Percentiles rank a stretch among this genome's conserved stretches.
Conservation (phyloP, 2,888 invertebrate genomes). For the Crepidodera aurea region DNA sequence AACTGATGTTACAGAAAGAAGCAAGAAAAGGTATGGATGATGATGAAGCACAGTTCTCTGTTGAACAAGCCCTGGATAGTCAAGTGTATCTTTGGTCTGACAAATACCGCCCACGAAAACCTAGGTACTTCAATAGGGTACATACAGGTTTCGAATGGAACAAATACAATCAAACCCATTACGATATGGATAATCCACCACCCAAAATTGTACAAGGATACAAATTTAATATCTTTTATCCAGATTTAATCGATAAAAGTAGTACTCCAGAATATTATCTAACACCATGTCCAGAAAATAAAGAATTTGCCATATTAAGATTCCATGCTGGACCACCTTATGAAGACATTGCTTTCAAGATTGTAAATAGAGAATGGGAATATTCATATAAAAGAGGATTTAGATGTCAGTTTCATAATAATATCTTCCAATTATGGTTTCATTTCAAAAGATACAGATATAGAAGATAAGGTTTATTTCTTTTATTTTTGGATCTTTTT, state of each 20-base stretch:
- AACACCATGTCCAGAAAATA: constrained; percentile 89
- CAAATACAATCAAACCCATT: constrained; percentile 99
- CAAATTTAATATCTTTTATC: constrained; percentile 99
- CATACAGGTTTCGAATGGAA: constrained; percentile 99
- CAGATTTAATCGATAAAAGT: constrained; percentile 94
- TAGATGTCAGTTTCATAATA: constrained; percentile 98
- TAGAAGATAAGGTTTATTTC: constrained; percentile 68
- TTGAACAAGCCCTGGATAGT: constrained; percentile 84
- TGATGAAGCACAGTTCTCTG: constrained; percentile 92
- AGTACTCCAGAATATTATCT: constrained; percentile 93
- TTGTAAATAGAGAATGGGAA: constrained; percentile 99
- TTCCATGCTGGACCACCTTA: constrained; percentile 99
- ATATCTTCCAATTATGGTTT: constrained; percentile 99
- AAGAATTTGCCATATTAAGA: constrained; percentile 92
- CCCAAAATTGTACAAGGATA: constrained; percentile 99
- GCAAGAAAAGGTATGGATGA: constrained; percentile 85
- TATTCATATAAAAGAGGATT: constrained; percentile 98
- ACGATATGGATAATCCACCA: constrained; percentile 99
- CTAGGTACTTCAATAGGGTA: constrained; percentile 95
- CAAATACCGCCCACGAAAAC: constrained; percentile 97
- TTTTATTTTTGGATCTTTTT: background rate
- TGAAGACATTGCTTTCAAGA: constrained; percentile 98
- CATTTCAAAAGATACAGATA: constrained; percentile 99
- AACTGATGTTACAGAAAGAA: constrained; percentile 76
- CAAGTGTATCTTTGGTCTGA: constrained; percentile 96